Percentiles rank a stretch among this genome's conserved stretches.
Conservation (phyloP, 2,113 vertebrate species). For the Menidia beryllina region DNA sequence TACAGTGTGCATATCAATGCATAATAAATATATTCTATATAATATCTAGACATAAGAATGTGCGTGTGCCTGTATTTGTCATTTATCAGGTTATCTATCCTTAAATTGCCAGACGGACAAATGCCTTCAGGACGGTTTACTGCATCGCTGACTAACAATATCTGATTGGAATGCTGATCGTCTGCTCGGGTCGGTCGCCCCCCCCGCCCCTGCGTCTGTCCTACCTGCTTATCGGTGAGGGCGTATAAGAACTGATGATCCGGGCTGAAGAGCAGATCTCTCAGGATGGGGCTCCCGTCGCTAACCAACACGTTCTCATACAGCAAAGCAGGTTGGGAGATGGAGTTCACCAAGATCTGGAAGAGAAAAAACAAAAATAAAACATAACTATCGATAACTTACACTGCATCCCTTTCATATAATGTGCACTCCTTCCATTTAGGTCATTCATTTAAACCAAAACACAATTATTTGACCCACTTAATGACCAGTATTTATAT, state of each 20-base stretch:
- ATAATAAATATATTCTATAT: no score
- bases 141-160: conserved; percentile 8
- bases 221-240: conserved; percentile 88
- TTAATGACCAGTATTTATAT: no score
- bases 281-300: conserved; percentile 88
- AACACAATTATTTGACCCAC: no score
- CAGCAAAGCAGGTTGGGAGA: conserved; percentile 83
- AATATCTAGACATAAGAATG: not conserved
- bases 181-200: not conserved
- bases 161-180: not conserved
- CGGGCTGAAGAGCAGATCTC: conserved; percentile 93
- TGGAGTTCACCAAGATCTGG: conserved; percentile 91
- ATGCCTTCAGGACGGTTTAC: not conserved
- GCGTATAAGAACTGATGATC: conserved; percentile 91
- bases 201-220: not conserved
- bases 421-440: no score
- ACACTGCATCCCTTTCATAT: no score
- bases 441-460: no score
- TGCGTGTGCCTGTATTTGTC: not conserved
- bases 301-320: conserved; percentile 92
- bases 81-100: not conserved
- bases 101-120: conserved; percentile 9
- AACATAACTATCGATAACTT: not conserved
- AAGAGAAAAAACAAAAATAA: conserved; percentile 19
- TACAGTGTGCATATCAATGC: no score